Conservation (phyloP, 2,113 vertebrate species). For the Toxostoma redivivum region DNA sequence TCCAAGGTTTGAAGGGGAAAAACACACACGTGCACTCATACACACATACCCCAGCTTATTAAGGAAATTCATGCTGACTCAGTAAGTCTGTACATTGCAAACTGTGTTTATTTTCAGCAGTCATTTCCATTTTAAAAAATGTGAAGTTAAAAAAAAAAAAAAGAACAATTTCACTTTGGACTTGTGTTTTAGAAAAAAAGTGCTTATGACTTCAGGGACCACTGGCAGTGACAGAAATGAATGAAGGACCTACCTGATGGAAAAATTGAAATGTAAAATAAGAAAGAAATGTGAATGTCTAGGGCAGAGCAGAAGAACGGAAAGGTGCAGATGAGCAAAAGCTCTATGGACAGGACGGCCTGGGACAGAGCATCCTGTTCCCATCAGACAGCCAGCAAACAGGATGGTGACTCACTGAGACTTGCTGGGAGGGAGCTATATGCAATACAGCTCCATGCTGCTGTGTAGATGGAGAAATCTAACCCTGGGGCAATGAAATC, state of each 20-base stretch:
- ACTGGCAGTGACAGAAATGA: background rate
- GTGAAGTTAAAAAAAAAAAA: background rate
- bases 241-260: background rate
- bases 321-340: background rate
- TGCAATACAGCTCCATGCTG: background rate
- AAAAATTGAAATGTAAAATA: background rate
- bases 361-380: background rate
- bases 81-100: slow-evolving; percentile 62
- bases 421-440: background rate
- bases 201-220: background rate
- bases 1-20: background rate
- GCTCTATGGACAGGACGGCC: background rate
- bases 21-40: background rate
- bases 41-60: slow-evolving; percentile 11
- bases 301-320: background rate
- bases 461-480: background rate
- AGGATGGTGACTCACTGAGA: background rate
- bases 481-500: background rate
- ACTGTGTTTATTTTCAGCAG: slow-evolving; percentile 63
- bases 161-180: slow-evolving; percentile 46
- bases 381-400: background rate
- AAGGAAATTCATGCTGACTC: slow-evolving; percentile 51
- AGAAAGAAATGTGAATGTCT: background rate
- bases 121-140: slow-evolving; percentile 42
- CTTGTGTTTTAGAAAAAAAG: slow-evolving; percentile 27